Evolutionary conservation across 2,888 invertebrate genomes (phyloP), one percentile per base, ranked within the genome.

Genomic region (Terebella lapidaria): DNA sequence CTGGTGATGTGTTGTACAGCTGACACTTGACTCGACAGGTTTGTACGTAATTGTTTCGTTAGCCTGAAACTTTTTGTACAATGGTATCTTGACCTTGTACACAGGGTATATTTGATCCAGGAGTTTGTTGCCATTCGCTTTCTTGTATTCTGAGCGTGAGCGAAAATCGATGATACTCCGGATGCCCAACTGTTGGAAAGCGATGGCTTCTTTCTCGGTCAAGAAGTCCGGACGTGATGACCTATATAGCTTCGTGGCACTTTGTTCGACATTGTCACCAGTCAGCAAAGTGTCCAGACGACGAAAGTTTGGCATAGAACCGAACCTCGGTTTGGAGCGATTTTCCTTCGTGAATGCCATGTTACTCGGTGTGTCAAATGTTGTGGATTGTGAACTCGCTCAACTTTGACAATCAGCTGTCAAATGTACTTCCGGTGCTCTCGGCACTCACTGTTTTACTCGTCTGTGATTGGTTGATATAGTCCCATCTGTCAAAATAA

Each of bases 191-290:
- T 66, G 51, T 35, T 67, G 59, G 55, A 74, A 71, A 25, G 58
- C 22, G 0, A 59, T 60, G 3, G 70, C 52, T 26, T 74, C 75
- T 18, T 62, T 56, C 15, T 61, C 56, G 1, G 66, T 59, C 47
- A 76, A 53, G 24, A 70, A 66, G 60, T 76, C 76, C 5, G 74
- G 76, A 24, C 72, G 64, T 1, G 75, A 75, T 1, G 75, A 76
- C 35, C 76, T 60, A 58, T 70, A 76, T 24, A 76, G 20, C 24
- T 56, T 62, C 2, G 42, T n/a, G 2, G 42, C 3, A 5, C n/a
- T 26, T 4, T 28, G 26, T 5, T 28, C 24, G 15, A 4, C 4
- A 20, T 25, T 57, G 26, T 29, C 22, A 20, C 18, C 30, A 42
- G 10, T 24, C 4, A 5, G 20, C 5, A 5, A 4, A n/a, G n/a